Evolutionary conservation across 2,113 vertebrate species (phyloP).

Genomic region (Ardeotis arabs): DNA sequence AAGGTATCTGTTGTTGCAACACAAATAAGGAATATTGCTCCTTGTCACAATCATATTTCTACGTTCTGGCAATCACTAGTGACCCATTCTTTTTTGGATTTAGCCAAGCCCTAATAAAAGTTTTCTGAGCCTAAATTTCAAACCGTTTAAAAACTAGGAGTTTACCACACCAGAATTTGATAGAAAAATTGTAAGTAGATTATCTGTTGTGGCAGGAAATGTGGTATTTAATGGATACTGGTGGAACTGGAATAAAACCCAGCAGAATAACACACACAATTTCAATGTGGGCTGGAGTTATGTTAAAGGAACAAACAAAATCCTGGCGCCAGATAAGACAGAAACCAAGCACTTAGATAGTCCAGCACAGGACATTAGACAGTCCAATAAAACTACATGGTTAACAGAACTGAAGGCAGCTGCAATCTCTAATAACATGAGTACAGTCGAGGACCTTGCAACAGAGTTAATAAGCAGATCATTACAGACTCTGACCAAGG

Average conservation of each 20-base stretch:
- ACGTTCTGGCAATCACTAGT: accelerated
- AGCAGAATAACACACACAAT: neutral
- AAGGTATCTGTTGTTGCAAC: neutral
- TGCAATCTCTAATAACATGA: slow-evolving; percentile 76
- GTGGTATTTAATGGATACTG: neutral
- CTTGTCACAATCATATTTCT: neutral
- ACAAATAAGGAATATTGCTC: neutral
- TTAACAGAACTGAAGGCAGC: slow-evolving; percentile 71
- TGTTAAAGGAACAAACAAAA: neutral
- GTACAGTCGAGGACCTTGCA: slow-evolving; percentile 74
- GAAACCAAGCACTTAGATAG: slow-evolving; percentile 36
- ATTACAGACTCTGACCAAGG: slow-evolving; percentile 79
- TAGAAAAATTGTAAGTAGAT: neutral
- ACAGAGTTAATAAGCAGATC: slow-evolving; percentile 81
- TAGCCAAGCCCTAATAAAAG: neutral
- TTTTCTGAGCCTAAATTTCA: neutral
- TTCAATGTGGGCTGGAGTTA: neutral
- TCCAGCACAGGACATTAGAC: slow-evolving; percentile 58
- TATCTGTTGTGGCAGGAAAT: neutral
- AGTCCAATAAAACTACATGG: slow-evolving; percentile 69
- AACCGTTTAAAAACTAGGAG: neutral
- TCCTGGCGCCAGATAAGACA: slow-evolving; percentile 29
- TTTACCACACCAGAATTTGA: neutral
- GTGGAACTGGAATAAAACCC: neutral
- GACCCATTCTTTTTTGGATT: neutral